Percentiles rank a stretch among this genome's conserved stretches.
These are phyloP conservation scores for Cheilosia vernalis DNA, from an alignment of 2,888 invertebrate genomes.

Conservation along the genomic window DNA sequence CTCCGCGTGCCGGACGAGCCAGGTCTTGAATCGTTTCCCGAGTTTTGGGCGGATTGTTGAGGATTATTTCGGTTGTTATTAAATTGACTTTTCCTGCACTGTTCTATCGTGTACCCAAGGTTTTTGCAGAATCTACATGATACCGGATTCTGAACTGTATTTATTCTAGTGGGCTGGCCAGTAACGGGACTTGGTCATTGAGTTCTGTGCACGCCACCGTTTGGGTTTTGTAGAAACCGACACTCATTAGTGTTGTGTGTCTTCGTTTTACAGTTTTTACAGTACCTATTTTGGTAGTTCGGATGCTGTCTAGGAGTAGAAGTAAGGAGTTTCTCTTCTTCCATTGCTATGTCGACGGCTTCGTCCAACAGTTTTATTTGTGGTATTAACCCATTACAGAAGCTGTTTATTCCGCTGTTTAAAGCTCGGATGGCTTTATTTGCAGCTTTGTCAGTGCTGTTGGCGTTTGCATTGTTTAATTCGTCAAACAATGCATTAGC, in stretches of 20 bases:
- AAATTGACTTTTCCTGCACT: constrained; percentile 18
- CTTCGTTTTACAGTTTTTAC: neutral
- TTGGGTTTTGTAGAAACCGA: neutral
- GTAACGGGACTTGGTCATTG: no score
- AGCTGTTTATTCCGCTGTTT: no score
- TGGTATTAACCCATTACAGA: no score
- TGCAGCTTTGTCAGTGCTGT: no score
- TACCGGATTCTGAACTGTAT: no score
- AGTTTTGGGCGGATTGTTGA: no score
- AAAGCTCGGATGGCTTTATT: no score
- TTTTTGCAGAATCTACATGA: constrained; percentile 10
- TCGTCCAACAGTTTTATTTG: neutral
- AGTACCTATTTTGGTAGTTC: neutral
- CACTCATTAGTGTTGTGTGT: neutral
- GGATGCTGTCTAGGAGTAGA: neutral
- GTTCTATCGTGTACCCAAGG: constrained; percentile 1
- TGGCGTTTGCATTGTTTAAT: no score
- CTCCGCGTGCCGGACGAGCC: neutral
- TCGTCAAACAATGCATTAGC: no score
- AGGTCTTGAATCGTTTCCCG: neutral
- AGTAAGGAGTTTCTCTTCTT: constrained; percentile 6
- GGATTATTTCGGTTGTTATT: constrained; percentile 14
- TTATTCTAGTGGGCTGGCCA: no score
- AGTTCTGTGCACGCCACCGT: no score
- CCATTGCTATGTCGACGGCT: neutral